Evolutionary conservation across 92 coral and sea anemone species (phyloP).

Genomic region (Zoanthus gigantus): DNA sequence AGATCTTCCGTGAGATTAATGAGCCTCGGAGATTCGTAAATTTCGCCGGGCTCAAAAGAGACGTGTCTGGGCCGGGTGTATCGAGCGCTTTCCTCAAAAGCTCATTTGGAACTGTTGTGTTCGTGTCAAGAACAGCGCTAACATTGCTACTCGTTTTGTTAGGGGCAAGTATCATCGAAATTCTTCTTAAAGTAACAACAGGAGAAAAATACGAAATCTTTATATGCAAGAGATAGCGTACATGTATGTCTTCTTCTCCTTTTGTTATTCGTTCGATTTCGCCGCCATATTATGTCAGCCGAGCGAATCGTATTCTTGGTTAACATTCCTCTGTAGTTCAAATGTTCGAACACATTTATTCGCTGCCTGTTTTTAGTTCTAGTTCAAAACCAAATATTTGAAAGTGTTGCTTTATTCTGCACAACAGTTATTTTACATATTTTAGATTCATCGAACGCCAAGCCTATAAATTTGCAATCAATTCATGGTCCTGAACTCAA

Average conservation of each 20-base stretch:
- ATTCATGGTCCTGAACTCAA: slow-evolving; percentile 15
- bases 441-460: slow-evolving; percentile 34
- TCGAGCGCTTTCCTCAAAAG: slow-evolving; percentile 17
- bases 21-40: slow-evolving; percentile 41
- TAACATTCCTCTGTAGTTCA: slow-evolving; percentile 43
- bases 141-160: slow-evolving; percentile 11
- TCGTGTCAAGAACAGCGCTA: slow-evolving; percentile 10
- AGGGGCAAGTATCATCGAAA: neutral
- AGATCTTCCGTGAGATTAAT: slow-evolving; percentile 44
- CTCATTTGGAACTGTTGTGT: slow-evolving; percentile 23
- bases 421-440: slow-evolving; percentile 28
- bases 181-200: slow-evolving; percentile 7
- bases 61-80: slow-evolving; percentile 30
- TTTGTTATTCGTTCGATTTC: slow-evolving; percentile 35
- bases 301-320: slow-evolving; percentile 12
- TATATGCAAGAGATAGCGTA: neutral
- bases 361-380: neutral
- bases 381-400: neutral
- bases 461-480: slow-evolving; percentile 16
- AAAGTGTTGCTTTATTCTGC: neutral
- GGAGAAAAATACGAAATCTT: neutral
- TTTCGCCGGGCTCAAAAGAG: slow-evolving; percentile 16
- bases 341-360: slow-evolving; percentile 21
- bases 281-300: slow-evolving; percentile 40
- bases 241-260: neutral